Evolutionary conservation across 2,797 vertebrate species (phyloP), one percentile per base, ranked within the genome.

Genomic region (Aotus griseimembra): DNA sequence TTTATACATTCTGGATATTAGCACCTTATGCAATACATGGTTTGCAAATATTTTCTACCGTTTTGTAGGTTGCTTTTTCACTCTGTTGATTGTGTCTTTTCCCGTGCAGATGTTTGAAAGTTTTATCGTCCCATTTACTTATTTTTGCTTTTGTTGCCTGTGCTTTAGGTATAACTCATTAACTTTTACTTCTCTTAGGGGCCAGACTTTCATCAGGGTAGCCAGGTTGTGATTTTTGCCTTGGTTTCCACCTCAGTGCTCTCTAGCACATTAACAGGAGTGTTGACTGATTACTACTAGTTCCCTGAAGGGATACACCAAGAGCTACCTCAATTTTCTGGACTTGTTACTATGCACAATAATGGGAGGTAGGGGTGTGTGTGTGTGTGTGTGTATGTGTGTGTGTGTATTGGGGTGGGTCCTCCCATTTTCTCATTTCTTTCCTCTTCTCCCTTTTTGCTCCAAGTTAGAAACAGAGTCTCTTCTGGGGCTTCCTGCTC

Each of bases 241-340:
- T 96, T 96, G 50, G 3, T 84, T 97, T 87, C 92, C 89, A 83
- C 57, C 76, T 92, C 89, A 85, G 86, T 79, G 76, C 55, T 95
- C 80, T 84, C 52, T 52, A 91, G 84, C 24, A 85, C 17, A 85
- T 93, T 92, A 95, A 93, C 28, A 95, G 61, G 79, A 55, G 72
- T 95, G 90, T 92, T 97, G 96, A 75, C 87, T 97, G 80, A 89
- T 86, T 96, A 77, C 91, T 91, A 86, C 92, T 96, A 89, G 91
- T 94, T 98, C 89, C 33, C 75, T 84, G 80, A 92, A 26, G 72
- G 83, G 89, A 88, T 86, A 96, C 89, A 95, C 83, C 92, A 92
- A 96, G 89, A 95, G 58, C 76, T 93, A 96, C 93, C 93, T 96
- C 96, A 86, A 87, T 88, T 98, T 96, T 98, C 64, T 97, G 90